phyloP scores from a whole-genome alignment of 2,113 vertebrate genomes.

The Misgurnus mizolepis region DNA sequence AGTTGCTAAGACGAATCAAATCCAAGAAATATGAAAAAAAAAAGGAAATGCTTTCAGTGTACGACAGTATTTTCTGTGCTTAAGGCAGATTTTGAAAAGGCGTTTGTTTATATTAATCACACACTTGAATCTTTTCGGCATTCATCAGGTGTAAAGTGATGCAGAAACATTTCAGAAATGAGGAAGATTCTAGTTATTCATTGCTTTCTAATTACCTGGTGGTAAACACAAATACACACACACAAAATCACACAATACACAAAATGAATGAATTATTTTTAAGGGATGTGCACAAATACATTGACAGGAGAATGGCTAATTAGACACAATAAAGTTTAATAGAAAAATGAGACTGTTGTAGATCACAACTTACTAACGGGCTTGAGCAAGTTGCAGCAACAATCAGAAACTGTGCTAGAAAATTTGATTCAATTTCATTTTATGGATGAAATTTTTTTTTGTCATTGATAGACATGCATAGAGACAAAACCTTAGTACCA shows the following conservation, averaged over 20 bases:
- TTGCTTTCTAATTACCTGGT: too few relatives aligned
- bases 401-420: slow-evolving; percentile 67
- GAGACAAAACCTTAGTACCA: not conserved
- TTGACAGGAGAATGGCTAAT: not conserved
- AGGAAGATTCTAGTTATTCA: not conserved
- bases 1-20: not conserved
- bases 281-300: not conserved
- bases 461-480: slow-evolving; percentile 16
- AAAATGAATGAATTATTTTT: not conserved
- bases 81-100: not conserved
- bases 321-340: not conserved
- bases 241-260: not conserved
- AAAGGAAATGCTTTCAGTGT: not conserved
- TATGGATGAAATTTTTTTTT: slow-evolving; percentile 56
- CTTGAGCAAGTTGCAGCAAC: slow-evolving; percentile 39
- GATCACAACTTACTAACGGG: slow-evolving; percentile 47
- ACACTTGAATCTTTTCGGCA: not conserved
- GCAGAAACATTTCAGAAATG: too few relatives aligned
- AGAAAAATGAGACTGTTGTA: not conserved
- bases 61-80: not conserved
- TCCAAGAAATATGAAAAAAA: not conserved
- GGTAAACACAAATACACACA: not conserved
- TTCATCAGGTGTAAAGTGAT: not conserved
- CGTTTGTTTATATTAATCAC: not conserved
- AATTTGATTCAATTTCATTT: slow-evolving; percentile 61